phyloP scores from a whole-genome alignment of 2,797 vertebrate species.

The Psittacula echo region DNA sequence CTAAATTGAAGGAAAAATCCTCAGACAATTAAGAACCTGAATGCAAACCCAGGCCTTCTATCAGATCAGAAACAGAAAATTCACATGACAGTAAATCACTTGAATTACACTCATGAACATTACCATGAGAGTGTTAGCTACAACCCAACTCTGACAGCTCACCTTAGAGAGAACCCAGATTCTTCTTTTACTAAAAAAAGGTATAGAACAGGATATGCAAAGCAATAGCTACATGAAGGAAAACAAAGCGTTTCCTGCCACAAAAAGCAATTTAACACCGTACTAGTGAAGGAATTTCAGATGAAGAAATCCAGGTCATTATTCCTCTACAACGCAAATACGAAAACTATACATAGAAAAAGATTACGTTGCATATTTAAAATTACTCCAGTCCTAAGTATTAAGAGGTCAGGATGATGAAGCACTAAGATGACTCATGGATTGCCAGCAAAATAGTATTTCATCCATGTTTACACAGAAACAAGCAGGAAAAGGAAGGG shows the following conservation, averaged over 20 bases:
- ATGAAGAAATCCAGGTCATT: not conserved
- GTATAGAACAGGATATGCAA: not conserved
- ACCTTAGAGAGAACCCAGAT: not conserved
- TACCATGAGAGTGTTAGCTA: not conserved
- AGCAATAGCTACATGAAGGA: not conserved
- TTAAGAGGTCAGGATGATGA: not conserved
- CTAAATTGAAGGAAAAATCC: not conserved
- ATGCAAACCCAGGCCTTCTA: not conserved
- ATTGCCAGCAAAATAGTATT: not conserved
- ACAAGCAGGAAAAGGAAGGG: not conserved
- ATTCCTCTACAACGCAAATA: not conserved
- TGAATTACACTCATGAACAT: not conserved
- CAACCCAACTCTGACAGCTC: not conserved
- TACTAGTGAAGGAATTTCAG: not conserved
- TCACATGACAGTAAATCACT: not conserved
- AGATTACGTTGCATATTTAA: not conserved
- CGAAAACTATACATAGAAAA: not conserved
- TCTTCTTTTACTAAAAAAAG: not conserved
- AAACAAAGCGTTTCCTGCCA: not conserved
- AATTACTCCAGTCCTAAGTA: not conserved
- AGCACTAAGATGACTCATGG: not conserved
- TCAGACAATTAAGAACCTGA: not conserved
- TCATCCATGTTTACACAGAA: not conserved
- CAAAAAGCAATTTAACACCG: not conserved
- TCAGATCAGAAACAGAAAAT: not conserved